Evolutionary conservation across 1,140 invertebrate species (phyloP), one percentile per base, ranked within the genome.

Genomic region (Pantala flavescens): DNA sequence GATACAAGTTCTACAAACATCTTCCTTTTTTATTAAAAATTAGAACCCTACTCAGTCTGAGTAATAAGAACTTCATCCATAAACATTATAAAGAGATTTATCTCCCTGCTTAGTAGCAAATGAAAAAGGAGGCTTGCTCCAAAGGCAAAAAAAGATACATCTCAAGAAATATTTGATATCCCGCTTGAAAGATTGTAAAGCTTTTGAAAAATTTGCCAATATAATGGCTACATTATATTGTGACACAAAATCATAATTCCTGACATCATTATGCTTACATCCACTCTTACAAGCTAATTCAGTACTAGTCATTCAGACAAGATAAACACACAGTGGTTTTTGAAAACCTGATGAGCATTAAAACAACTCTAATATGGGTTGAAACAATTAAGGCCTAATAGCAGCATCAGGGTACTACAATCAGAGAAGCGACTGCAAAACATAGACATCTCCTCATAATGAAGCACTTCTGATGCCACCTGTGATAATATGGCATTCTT

Each of bases 401-500:
- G 49, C 49, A 63, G 49, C 49, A 63, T 63, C 49, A 63, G 49
- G 49, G 49, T 63, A 63, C 49, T 63, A 63, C 49, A 14, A 63
- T 63, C 49, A 63, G 49, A 63, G 49, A 63, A 63, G 49, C 49
- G n/a, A 63, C 49, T 63, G 49, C 49, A 63, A 63, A 63, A 63
- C 14, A 63, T 21, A 63, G 14, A 63, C 16, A 63, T 21, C 28
- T 21, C 49, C 49, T 63, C 49, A 63, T 5, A 63, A 63, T 21
- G 14, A 63, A 63, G 49, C 49, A 63, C 49, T 12, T 3, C 49
- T 63, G 49, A 63, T 63, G 49, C 49, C n/a, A 63, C 49, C n/a
- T 63, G 49, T 63, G 49, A 63, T 63, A 63, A 19, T 63, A 63
- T 63, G 49, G 49, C 49, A 63, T 63, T 63, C 14, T 36, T 36